Evolutionary conservation across 2,888 invertebrate species (phyloP), one percentile per base, ranked within the genome.

Genomic region (Cheilosia urbana): DNA sequence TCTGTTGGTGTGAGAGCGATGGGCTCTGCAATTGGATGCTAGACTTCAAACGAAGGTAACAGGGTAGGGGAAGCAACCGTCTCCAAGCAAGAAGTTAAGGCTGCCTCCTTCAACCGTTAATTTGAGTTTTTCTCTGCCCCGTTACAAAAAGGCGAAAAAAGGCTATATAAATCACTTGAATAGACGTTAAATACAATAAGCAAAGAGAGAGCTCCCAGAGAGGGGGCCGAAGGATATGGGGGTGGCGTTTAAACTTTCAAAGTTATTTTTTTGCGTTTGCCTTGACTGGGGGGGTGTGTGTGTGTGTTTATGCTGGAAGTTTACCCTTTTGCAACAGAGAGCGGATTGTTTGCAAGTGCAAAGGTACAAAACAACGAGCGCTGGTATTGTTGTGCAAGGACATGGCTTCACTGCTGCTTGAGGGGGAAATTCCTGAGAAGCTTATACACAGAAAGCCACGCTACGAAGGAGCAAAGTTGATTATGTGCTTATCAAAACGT

Each of bases 401-500:
- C 30, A 62, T 27, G 45, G 63, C 17, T 49, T 55, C 49, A n/a
- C 49, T 21, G 40, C 49, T 49, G 15, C 17, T 45, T 57, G 3
- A 4, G n/a, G 42, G 27, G 53, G 24, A 47, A 58, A 77, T 77
- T 77, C 60, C 47, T 68, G 47, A 62, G 77, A 55, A 55, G 69
- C 69, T 69, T 47, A 15, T 53, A 69, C 75, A 66, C 34, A 79
- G 15, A 34, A 63, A 42, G 34, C 42, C 15, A n/a, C 24, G 47
- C 40, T 45, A 27, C 7, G 27, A 42, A 66, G 47, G 40, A 53
- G 68, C 37, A 77, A 85, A 85, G 80, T 85, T 85, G 85, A 85
- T 85, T 85, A 81, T 80, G 85, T 81, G 76, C 85, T 85, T 85
- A 85, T 85, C 85, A 85, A 85, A 81, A 81, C 81, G 76, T 85